Percentiles rank a stretch among this genome's conserved stretches.
Conservation (phyloP, 2,113 vertebrate genomes). For the Campylorhamphus procurvoides region DNA sequence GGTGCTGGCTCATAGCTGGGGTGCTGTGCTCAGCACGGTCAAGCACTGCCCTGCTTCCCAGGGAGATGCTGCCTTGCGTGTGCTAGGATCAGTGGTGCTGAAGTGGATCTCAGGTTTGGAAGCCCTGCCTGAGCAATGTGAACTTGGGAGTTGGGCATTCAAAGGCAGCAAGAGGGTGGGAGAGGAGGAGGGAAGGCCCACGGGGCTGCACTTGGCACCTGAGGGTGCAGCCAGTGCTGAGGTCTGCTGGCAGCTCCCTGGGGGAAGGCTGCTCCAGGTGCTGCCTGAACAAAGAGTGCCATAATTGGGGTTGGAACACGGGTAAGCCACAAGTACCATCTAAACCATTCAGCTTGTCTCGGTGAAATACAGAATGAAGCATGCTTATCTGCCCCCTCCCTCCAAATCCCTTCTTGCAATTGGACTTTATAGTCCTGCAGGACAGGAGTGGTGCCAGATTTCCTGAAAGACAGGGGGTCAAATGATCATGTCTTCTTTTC, state of each 20-base stretch:
- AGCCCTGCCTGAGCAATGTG: accelerated
- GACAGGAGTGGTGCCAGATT: background rate
- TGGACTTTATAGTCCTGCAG: background rate
- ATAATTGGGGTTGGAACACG: accelerated
- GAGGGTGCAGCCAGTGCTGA: background rate
- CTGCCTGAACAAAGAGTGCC: background rate
- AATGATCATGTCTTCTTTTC: background rate
- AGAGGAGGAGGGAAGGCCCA: background rate
- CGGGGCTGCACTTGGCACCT: background rate
- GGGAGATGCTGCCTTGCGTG: background rate
- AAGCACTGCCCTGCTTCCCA: background rate
- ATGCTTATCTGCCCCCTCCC: background rate
- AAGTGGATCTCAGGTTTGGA: accelerated
- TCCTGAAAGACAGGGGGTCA: background rate
- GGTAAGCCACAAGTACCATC: background rate
- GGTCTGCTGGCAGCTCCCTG: background rate
- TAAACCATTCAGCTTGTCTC: background rate
- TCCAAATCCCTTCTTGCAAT: background rate
- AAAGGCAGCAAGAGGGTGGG: background rate
- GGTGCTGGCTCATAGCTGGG: background rate
- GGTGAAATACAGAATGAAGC: accelerated
- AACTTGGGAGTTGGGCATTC: accelerated
- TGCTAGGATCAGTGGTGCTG: accelerated
- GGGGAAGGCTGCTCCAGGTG: background rate
- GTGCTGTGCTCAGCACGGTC: background rate